phyloP scores from a whole-genome alignment of 2,113 vertebrate species.

The Neotragus pygmaeus region DNA sequence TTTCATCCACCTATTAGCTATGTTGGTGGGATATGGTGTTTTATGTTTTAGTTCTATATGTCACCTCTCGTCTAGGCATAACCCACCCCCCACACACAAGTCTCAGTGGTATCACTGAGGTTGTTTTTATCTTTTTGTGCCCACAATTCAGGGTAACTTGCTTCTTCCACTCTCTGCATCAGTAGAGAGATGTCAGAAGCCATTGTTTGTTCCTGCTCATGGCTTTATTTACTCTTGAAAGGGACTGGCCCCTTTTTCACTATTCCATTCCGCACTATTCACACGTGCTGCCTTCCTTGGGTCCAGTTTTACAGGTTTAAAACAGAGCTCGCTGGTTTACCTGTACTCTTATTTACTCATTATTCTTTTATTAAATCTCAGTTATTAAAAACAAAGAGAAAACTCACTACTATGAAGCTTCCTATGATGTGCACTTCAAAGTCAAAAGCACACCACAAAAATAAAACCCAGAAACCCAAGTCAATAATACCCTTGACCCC shows the following conservation, averaged over 20 bases:
- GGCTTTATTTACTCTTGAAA: neutral
- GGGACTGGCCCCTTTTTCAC: neutral
- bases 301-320: neutral
- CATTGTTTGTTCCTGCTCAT: neutral
- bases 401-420: constrained; percentile 11
- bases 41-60: neutral
- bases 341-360: neutral
- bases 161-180: neutral
- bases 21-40: neutral
- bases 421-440: constrained; percentile 51
- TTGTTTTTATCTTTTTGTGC: neutral
- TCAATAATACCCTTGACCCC: neutral
- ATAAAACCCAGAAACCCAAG: constrained; percentile 49
- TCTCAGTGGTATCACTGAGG: neutral
- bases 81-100: too few relatives aligned
- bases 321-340: neutral
- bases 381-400: neutral
- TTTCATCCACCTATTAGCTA: neutral
- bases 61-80: neutral
- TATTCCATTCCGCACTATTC: too few relatives aligned
- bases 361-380: constrained; percentile 25
- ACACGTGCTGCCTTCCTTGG: neutral
- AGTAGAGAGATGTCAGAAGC: neutral
- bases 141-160: neutral
- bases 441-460: constrained; percentile 65